A percentile compares a stretch with the other conserved stretches of the same genome.
Evolutionary conservation across 2,888 invertebrate genomes (phyloP).

Genomic region (Lucinisca nassula): DNA sequence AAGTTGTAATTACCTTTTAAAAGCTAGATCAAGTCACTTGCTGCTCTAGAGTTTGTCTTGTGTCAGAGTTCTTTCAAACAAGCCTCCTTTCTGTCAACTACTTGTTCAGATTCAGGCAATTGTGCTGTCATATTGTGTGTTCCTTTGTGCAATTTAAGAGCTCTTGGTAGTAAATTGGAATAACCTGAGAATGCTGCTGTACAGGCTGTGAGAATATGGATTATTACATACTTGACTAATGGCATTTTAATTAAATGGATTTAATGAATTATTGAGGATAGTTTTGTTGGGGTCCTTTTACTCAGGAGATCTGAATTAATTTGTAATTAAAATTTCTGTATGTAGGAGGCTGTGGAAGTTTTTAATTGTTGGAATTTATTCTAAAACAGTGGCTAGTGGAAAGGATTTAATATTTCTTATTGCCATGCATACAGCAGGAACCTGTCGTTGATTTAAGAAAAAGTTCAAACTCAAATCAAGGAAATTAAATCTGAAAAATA

Average conservation of each 20-base stretch:
- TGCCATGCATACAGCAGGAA: not conserved
- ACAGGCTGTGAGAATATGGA: not conserved
- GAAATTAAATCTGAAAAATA: not conserved
- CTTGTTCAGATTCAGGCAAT: not conserved
- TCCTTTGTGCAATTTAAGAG: not conserved
- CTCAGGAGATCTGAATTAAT: not conserved
- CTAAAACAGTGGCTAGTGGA: not conserved
- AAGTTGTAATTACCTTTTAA: conserved; percentile 54
- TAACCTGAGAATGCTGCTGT: not conserved
- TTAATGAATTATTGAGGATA: conserved; percentile 60
- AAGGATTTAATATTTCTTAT: not conserved
- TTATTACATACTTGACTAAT: conserved; percentile 22
- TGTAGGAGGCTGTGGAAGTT: not conserved
- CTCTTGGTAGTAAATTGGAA: not conserved
- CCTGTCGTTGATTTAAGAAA: not conserved
- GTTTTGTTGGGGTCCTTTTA: not conserved
- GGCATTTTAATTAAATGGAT: conserved; percentile 53
- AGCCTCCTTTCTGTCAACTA: not conserved
- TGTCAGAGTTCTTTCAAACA: not conserved
- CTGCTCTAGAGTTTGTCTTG: not conserved
- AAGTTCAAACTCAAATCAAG: no score
- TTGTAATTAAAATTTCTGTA: conserved; percentile 20
- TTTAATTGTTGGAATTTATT: not conserved
- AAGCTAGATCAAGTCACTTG: conserved; percentile 4
- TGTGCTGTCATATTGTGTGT: not conserved